Evolutionary conservation across 2,888 invertebrate species (phyloP).

Genomic region (Hypercompe scribonia): DNA sequence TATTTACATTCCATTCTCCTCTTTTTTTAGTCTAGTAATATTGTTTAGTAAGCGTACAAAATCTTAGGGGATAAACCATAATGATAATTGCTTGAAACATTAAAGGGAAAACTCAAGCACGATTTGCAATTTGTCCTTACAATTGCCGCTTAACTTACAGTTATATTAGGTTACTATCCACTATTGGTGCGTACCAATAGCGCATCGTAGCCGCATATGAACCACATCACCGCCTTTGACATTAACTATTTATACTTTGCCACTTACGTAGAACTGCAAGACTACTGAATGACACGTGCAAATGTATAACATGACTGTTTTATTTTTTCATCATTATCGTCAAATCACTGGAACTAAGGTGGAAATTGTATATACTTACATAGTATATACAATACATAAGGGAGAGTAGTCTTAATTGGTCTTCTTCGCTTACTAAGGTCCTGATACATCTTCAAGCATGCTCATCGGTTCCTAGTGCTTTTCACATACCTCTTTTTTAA

Average conservation of each 20-base stretch:
- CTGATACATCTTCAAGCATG: no score
- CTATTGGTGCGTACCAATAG: no score
- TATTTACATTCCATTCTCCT: conserved; percentile 54
- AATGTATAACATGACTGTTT: neutral
- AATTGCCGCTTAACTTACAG: neutral
- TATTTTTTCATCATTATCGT: neutral
- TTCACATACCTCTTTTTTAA: no score
- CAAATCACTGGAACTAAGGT: no score
- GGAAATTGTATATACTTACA: neutral
- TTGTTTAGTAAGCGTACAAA: neutral
- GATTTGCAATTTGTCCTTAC: neutral
- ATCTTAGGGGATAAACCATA: neutral
- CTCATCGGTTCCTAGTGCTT: no score
- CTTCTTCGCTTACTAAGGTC: no score
- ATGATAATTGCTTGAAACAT: neutral
- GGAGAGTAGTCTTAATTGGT: no score
- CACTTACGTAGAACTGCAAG: neutral
- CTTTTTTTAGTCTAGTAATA: neutral
- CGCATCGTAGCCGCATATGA: neutral
- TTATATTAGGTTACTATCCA: neutral
- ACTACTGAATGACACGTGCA: neutral
- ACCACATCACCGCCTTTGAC: neutral
- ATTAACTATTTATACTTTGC: neutral
- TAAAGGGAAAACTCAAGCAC: neutral
- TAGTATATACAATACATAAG: no score